phyloP scores from a whole-genome alignment of 2,888 invertebrate genomes.

The Sphinx pinastri region DNA sequence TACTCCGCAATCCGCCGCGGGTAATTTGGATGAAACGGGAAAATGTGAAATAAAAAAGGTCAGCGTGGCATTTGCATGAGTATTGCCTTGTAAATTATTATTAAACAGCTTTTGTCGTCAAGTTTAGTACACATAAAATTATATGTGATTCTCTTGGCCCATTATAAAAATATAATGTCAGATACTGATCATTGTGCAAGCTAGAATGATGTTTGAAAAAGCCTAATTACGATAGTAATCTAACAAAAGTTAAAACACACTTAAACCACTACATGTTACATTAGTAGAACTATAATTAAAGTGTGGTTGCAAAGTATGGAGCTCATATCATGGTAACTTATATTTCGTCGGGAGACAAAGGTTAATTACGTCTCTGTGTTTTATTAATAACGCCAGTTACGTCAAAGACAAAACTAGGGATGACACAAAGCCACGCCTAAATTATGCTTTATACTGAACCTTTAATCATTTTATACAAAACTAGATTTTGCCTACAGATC shows the following conservation, averaged over 20 bases:
- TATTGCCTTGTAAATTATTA: conserved; percentile 21
- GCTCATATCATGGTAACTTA: background rate
- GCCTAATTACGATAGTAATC: too few species aligned
- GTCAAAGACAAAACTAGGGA: conserved; percentile 13
- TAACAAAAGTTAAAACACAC: too few species aligned
- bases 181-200: background rate
- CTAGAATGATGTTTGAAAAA: too few species aligned
- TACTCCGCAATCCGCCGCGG: conserved; percentile 19
- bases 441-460: background rate
- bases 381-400: conserved; percentile 7
- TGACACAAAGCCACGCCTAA: background rate
- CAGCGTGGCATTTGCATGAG: conserved; percentile 17
- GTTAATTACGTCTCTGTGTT: conserved; percentile 13
- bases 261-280: background rate
- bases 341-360: conserved; percentile 1
- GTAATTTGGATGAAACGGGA: conserved; percentile 7
- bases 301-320: background rate
- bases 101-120: conserved; percentile 10
- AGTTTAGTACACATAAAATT: background rate
- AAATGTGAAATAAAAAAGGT: conserved; percentile 19
- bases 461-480: background rate
- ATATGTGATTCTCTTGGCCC: background rate
- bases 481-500: too few species aligned
- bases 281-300: background rate
- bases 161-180: background rate